Evolutionary conservation across 2,113 vertebrate genomes (phyloP).

Genomic region (Budorcas taxicolor): DNA sequence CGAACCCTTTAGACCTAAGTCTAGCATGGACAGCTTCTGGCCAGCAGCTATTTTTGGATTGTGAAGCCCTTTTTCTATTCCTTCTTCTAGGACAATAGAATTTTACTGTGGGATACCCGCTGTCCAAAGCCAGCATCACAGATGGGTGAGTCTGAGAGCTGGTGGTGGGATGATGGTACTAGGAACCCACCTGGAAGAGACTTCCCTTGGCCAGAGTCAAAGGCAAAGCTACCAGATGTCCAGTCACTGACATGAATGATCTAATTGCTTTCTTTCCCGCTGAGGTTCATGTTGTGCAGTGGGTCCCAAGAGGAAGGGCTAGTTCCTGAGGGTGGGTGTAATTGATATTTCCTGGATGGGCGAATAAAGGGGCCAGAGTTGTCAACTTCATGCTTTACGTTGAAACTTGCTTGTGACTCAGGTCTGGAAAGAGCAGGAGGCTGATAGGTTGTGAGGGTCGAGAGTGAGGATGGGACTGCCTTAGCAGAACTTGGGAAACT

Average conservation of each 20-base stretch:
- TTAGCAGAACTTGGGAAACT: not conserved
- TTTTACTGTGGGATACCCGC: slow-evolving; percentile 94
- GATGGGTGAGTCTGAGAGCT: slow-evolving; percentile 82
- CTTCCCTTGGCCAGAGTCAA: not conserved
- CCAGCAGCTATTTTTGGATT: not conserved
- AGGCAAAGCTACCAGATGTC: not conserved
- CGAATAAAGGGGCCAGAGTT: not conserved
- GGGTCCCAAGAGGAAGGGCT: not conserved
- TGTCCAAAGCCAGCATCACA: slow-evolving; percentile 93
- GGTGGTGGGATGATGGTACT: not conserved
- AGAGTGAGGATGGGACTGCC: not conserved
- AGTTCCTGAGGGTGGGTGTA: not conserved
- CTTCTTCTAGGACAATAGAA: slow-evolving; percentile 86
- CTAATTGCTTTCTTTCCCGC: not conserved
- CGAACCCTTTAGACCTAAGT: not conserved
- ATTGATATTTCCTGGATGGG: not conserved
- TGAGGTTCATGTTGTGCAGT: not conserved
- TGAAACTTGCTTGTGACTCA: not conserved
- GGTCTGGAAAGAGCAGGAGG: not conserved
- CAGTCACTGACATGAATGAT: not conserved
- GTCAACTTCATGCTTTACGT: not conserved
- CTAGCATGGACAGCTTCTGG: not conserved
- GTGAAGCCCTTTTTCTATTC: not conserved
- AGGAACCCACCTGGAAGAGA: not conserved
- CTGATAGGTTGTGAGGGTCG: not conserved